Base-by-base conservation (phyloP, 1,140 invertebrate species). In the Dendrolimus punctatus region DNA sequence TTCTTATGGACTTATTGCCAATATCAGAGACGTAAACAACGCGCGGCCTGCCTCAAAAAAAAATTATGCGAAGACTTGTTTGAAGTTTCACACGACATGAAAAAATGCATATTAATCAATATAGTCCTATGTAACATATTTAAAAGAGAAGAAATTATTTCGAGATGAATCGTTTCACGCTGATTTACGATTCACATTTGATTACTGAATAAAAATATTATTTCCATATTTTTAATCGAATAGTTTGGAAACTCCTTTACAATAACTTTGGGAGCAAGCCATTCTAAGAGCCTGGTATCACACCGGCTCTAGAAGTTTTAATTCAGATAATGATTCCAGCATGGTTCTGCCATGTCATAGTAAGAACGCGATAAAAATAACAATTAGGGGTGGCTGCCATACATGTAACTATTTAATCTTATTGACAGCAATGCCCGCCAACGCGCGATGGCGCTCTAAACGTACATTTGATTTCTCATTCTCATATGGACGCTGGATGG, bases 401-500 rank as follows among this genome's bases (percentile, higher is more conserved):
- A 37, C 8, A 9, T 36, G 6, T 7, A 47, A 44, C 6, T 37
- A 50, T 37, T 23, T n/a, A 39, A 8, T 40, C 4, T 4, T 46
- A 39, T 36, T 46, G n/a, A 2, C 62, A 83, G 80, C 77, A 81
- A 81, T 80, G 80, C 49, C 75, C 78, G 7, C 63, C 58, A 55
- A 80, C 78, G 0, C 60, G 73, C 58, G 78, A 83, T 8, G 80
- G 80, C 0, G 77, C 80, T 4, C 68, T 93, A n/a, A 95, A 95
- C 76, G 91, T 95, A 0, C 94, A 95, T 71, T 68, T 95, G 2
- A 90, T 95, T 0, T 87, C 92, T 1, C 91, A 92, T 63, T 90
- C 90, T 2, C 95, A 96, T 74, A 93, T 95, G 88, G 95, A 96
- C 85, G 93, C 95, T 0, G 95, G 95, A 2, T 96, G 95, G 95